Conservation (phyloP, 2,113 vertebrate species). For the Prionailurus viverrinus region DNA sequence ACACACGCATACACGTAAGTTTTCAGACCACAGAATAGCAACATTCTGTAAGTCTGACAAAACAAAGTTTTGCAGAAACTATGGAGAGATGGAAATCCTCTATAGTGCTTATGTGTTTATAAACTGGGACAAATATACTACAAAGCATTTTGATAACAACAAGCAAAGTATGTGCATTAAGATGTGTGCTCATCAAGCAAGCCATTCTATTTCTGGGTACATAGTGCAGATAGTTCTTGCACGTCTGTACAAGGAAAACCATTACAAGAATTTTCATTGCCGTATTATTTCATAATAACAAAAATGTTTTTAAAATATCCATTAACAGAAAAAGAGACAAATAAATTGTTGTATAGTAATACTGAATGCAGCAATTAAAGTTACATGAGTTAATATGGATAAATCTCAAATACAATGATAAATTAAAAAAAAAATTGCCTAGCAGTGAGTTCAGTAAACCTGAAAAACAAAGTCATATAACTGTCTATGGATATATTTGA, state of each 20-base stretch:
- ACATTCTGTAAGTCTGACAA: not conserved
- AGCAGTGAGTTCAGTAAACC: not conserved
- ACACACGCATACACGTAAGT: not conserved
- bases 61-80: not conserved
- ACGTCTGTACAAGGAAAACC: not conserved
- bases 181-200: not conserved
- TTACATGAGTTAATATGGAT: not conserved
- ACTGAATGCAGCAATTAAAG: not conserved
- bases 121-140: not conserved
- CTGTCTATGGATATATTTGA: not conserved
- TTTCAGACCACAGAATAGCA: not conserved
- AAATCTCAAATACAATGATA: not conserved
- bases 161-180: not conserved
- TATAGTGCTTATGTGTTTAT: not conserved
- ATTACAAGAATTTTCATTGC: not conserved
- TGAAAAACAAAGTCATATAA: not conserved
- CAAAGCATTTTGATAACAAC: not conserved
- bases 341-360: not conserved
- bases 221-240: not conserved
- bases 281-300: not conserved
- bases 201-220: not conserved
- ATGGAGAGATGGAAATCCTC: not conserved
- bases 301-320: not conserved
- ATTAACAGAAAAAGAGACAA: constrained; percentile 6
- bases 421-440: constrained; percentile 19